Evolutionary conservation across 1,140 invertebrate species (phyloP).

Genomic region (Lepidurus apus): DNA sequence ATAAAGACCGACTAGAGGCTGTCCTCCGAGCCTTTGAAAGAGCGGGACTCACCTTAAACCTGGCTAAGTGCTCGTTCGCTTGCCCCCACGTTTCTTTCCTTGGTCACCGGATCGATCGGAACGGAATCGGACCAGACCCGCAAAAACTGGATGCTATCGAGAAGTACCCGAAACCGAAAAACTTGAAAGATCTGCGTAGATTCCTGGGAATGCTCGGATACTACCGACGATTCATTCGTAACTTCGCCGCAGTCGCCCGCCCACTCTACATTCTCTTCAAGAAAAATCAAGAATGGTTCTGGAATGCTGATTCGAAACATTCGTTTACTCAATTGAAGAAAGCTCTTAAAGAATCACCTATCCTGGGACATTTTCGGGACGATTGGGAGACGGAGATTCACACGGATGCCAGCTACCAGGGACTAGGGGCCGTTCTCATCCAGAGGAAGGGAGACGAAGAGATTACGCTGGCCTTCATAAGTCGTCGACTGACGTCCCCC

Average conservation of each 20-base stretch:
- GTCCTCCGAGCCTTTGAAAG: not conserved
- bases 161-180: constrained; percentile 32
- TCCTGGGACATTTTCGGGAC: constrained; percentile 23
- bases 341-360: constrained; percentile 16
- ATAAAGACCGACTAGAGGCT: not conserved
- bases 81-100: constrained; percentile 13
- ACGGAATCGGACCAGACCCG: constrained; percentile 32
- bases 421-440: constrained; percentile 27
- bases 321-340: constrained; percentile 27
- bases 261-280: constrained; percentile 39
- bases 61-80: not conserved
- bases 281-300: constrained; percentile 9
- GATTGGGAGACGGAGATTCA: constrained; percentile 9
- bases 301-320: not conserved
- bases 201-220: constrained; percentile 40
- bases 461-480: constrained; percentile 34
- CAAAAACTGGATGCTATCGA: constrained; percentile 32
- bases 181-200: not conserved
- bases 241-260: constrained; percentile 40
- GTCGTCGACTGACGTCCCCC: constrained; percentile 41
- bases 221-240: constrained; percentile 44
- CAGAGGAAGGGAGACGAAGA: constrained; percentile 5
- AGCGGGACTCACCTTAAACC: not conserved
- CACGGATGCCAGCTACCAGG: constrained; percentile 28
- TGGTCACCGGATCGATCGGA: constrained; percentile 31